Percentiles rank a stretch among this genome's conserved stretches.
phyloP scores from a whole-genome alignment of 2,113 vertebrate genomes.

The Trogon surrucura region DNA sequence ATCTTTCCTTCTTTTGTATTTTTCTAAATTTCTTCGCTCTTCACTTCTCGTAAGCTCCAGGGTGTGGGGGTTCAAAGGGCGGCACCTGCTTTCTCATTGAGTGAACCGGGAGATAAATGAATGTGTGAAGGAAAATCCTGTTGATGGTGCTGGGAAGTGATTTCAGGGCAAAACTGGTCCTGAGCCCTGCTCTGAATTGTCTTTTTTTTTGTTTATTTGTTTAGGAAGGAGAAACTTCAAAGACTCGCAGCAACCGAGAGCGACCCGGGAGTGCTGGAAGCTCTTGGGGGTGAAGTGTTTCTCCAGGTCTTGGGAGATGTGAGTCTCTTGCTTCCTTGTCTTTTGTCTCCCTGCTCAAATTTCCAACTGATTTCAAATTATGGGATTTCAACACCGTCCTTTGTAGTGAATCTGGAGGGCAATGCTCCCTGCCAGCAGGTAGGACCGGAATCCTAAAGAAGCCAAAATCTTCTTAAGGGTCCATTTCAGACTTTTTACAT shows the following conservation, averaged over 20 bases:
- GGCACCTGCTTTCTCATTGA: conserved; percentile 52
- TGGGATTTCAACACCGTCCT: background rate
- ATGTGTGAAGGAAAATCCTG: background rate
- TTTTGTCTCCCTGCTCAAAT: background rate
- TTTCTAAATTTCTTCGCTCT: background rate
- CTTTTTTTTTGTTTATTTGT: background rate
- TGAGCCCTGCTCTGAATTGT: background rate
- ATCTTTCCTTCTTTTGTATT: background rate
- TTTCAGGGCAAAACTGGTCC: background rate
- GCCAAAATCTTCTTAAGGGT: background rate
- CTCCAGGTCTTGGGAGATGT: background rate
- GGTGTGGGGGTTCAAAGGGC: conserved; percentile 50
- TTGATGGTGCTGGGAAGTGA: background rate
- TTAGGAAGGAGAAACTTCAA: background rate
- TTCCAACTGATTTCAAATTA: background rate
- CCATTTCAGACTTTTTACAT: background rate
- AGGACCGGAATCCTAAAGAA: background rate
- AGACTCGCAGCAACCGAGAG: background rate
- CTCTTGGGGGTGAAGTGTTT: background rate
- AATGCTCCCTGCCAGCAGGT: background rate
- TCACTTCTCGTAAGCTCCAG: background rate
- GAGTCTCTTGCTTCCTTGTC: background rate
- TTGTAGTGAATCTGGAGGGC: accelerated
- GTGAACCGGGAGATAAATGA: background rate
- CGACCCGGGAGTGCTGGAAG: background rate